Evolutionary conservation across 2,797 vertebrate species (phyloP).

Genomic region (Phoxinus dragarum): DNA sequence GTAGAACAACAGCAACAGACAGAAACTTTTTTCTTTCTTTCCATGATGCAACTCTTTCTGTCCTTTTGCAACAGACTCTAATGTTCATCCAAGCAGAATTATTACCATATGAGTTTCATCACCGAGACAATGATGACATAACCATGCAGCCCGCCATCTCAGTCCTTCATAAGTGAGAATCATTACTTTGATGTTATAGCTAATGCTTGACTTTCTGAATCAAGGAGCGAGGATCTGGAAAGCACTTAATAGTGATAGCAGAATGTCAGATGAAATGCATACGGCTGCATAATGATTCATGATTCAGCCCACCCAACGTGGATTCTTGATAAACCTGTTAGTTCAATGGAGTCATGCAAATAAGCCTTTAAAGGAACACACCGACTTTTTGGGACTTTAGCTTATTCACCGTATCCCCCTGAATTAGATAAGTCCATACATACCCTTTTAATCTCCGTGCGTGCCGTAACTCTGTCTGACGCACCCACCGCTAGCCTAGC

Average conservation of each 20-base stretch:
- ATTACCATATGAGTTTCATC: constrained; percentile 47
- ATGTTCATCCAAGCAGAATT: constrained; percentile 48
- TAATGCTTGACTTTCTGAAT: constrained; percentile 21
- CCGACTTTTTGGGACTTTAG: no score
- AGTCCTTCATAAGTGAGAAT: constrained; percentile 19
- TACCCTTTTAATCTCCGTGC: no score
- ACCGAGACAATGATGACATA: constrained; percentile 46
- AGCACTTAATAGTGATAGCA: constrained; percentile 36
- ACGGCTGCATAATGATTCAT: constrained; percentile 44
- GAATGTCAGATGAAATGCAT: constrained; percentile 23
- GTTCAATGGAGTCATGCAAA: neutral
- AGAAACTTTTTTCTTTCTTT: neutral
- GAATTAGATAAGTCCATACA: no score
- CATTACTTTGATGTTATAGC: constrained; percentile 50
- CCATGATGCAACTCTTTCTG: constrained; percentile 56
- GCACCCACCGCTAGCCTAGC: no score
- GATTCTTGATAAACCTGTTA: neutral
- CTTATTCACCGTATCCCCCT: no score
- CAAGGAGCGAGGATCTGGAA: constrained; percentile 34
- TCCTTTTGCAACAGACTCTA: constrained; percentile 49
- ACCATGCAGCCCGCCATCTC: constrained; percentile 13
- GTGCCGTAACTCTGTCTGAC: no score
- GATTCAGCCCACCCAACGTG: constrained; percentile 41
- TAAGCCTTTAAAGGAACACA: neutral
- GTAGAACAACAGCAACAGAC: constrained; percentile 21